These are phyloP conservation scores for Rhynchonycteris naso DNA, from an alignment of 2,797 vertebrate genomes.

Conservation along the genomic window DNA sequence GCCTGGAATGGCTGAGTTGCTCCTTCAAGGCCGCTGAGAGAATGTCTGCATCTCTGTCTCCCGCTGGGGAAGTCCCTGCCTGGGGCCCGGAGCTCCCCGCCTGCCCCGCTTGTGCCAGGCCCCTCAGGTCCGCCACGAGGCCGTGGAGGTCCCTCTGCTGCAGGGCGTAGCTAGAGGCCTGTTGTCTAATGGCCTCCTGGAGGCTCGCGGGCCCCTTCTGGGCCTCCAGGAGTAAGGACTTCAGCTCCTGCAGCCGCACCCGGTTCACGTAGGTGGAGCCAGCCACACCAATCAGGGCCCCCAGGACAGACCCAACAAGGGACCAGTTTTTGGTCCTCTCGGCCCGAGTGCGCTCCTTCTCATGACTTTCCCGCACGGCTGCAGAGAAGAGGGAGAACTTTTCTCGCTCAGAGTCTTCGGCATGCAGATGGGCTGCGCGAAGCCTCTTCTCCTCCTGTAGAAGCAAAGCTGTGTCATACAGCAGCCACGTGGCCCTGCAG, in stretches of 20 bases:
- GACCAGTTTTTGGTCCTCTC: slow-evolving; percentile 99
- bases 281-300: slow-evolving; percentile 96
- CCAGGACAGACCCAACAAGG: slow-evolving; percentile 94
- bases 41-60: slow-evolving; percentile 79
- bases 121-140: slow-evolving; percentile 89
- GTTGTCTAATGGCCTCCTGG: slow-evolving; percentile 94
- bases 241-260: slow-evolving; percentile 95
- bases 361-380: slow-evolving; percentile 94
- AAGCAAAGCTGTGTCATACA: slow-evolving; percentile 54
- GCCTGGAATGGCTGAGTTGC: slow-evolving; percentile 87
- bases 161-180: slow-evolving; percentile 90
- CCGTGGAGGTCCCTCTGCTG: slow-evolving; percentile 92
- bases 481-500: not conserved
- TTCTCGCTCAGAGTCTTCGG: slow-evolving; percentile 93
- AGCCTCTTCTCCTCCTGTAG: slow-evolving; percentile 95
- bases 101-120: slow-evolving; percentile 81
- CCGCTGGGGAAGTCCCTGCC: slow-evolving; percentile 51
- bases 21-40: slow-evolving; percentile 87
- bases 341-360: slow-evolving; percentile 95
- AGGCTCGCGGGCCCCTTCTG: slow-evolving; percentile 96
- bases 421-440: slow-evolving; percentile 87
- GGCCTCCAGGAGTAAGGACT: slow-evolving; percentile 93
- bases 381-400: slow-evolving; percentile 95
- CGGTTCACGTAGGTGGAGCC: slow-evolving; percentile 98
- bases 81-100: slow-evolving; percentile 61